phyloP scores from a whole-genome alignment of 2,888 invertebrate species.

The Buathra laborator region DNA sequence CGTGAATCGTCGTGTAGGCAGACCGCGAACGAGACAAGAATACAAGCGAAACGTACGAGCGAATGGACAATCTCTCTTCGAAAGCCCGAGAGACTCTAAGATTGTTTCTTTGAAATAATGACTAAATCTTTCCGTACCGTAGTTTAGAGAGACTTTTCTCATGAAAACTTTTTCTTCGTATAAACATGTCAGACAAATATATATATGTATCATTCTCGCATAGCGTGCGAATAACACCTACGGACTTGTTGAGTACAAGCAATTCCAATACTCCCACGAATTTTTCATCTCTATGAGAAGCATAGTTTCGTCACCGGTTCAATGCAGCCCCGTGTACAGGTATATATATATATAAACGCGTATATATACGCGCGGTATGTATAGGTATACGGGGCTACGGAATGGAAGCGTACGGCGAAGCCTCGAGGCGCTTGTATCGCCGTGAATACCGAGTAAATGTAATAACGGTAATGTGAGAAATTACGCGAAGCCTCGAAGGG shows the following conservation, averaged over 20 bases:
- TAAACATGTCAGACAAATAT: constrained; percentile 62
- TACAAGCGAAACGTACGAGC: constrained; percentile 10
- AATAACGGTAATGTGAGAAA: constrained; percentile 56
- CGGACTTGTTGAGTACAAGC: constrained; percentile 44
- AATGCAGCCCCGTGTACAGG: constrained; percentile 1
- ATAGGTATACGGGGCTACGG: neutral
- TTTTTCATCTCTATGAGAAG: constrained; percentile 47
- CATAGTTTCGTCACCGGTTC: constrained; percentile 60
- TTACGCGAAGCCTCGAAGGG: constrained; percentile 42
- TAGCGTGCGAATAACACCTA: constrained; percentile 68
- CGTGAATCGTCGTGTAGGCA: constrained; percentile 26
- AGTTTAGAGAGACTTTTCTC: constrained; percentile 52
- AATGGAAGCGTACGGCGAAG: constrained; percentile 11
- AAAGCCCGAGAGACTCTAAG: constrained; percentile 1
- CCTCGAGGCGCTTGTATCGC: constrained; percentile 40
- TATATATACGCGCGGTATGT: neutral
- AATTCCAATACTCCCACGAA: constrained; percentile 68
- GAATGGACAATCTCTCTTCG: constrained; percentile 27
- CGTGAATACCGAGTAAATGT: constrained; percentile 47
- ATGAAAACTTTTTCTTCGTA: constrained; percentile 55
- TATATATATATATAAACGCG: constrained; percentile 3
- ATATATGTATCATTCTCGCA: constrained; percentile 39
- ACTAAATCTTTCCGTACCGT: constrained; percentile 12
- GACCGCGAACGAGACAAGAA: constrained; percentile 14
- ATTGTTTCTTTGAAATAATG: constrained; percentile 32